These are phyloP conservation scores for Amiota communis DNA, from an alignment of 2,888 invertebrate species.

Conservation along the genomic window DNA sequence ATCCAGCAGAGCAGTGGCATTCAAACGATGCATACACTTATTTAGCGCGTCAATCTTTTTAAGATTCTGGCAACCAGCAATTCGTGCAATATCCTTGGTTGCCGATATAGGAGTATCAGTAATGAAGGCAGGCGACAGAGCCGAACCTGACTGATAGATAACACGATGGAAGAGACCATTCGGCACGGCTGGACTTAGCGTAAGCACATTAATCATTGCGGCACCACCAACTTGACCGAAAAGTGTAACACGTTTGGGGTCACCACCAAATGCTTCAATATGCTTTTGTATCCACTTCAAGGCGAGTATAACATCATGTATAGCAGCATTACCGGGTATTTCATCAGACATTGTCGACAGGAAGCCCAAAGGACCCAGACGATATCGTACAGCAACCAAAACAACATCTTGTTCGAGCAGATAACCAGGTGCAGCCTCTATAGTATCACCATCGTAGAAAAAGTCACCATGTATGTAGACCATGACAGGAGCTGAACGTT, in stretches of 20 bases:
- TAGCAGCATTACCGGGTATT: slow-evolving; percentile 76
- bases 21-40: slow-evolving; percentile 69
- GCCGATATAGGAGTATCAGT: slow-evolving; percentile 71
- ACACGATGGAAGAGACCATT: slow-evolving; percentile 74
- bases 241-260: slow-evolving; percentile 74
- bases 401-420: slow-evolving; percentile 74
- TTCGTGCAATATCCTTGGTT: slow-evolving; percentile 69
- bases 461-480: slow-evolving; percentile 74
- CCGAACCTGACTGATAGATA: slow-evolving; percentile 76
- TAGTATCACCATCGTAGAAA: slow-evolving; percentile 70
- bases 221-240: slow-evolving; percentile 76
- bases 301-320: slow-evolving; percentile 74
- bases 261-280: slow-evolving; percentile 75
- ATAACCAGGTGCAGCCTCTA: slow-evolving; percentile 70
- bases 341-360: slow-evolving; percentile 74
- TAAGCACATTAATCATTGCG: slow-evolving; percentile 73
- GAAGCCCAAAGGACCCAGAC: slow-evolving; percentile 75
- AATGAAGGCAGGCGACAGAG: slow-evolving; percentile 74
- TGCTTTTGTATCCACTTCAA: slow-evolving; percentile 75
- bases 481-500: slow-evolving; percentile 70
- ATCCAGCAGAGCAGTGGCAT: slow-evolving; percentile 68
- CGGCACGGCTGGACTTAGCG: slow-evolving; percentile 72
- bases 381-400: slow-evolving; percentile 74
- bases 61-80: slow-evolving; percentile 69
- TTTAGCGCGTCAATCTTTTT: slow-evolving; percentile 64